These are phyloP conservation scores for Sebastes glaucus DNA, from an alignment of 2,797 vertebrate genomes.

Conservation along the genomic window DNA sequence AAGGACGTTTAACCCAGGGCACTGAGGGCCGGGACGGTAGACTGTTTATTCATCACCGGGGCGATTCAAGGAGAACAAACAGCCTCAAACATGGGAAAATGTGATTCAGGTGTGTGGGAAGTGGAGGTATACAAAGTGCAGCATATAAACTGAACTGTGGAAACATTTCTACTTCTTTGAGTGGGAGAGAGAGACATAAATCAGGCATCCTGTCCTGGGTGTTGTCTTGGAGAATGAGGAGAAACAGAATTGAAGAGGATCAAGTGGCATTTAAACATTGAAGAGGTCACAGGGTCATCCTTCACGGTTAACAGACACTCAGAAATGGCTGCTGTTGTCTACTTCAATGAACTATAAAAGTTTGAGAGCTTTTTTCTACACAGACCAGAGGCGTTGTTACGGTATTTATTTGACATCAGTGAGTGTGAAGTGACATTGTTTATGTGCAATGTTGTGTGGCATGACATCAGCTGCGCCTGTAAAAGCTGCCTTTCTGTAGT, in stretches of 20 bases:
- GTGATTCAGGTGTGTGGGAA: constrained; percentile 67
- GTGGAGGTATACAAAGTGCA: constrained; percentile 31
- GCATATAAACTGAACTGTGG: constrained; percentile 1
- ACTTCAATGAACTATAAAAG: constrained; percentile 18
- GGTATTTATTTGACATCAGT: constrained; percentile 42
- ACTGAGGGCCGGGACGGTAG: constrained; percentile 30
- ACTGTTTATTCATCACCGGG: constrained; percentile 51
- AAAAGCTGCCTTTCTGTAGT: constrained; percentile 37
- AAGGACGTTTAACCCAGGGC: constrained; percentile 32
- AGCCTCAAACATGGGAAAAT: constrained; percentile 59
- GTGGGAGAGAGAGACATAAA: constrained; percentile 40
- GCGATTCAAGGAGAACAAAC: constrained; percentile 54
- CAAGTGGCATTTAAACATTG: constrained; percentile 26
- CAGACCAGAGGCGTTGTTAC: constrained; percentile 32
- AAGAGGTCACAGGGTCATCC: not conserved
- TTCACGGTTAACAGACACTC: constrained; percentile 8
- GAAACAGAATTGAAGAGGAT: constrained; percentile 34
- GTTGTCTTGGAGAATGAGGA: constrained; percentile 29
- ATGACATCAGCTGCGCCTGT: constrained; percentile 70
- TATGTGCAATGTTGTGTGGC: constrained; percentile 47
- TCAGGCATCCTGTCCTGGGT: constrained; percentile 31
- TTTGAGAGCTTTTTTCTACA: constrained; percentile 9
- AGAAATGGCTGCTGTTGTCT: constrained; percentile 23
- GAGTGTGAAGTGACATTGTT: constrained; percentile 69
- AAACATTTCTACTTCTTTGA: constrained; percentile 33